A percentile compares a stretch with the other conserved stretches of the same genome.
Conservation (phyloP, 1,140 invertebrate genomes). For the Metaphire vulgaris region DNA sequence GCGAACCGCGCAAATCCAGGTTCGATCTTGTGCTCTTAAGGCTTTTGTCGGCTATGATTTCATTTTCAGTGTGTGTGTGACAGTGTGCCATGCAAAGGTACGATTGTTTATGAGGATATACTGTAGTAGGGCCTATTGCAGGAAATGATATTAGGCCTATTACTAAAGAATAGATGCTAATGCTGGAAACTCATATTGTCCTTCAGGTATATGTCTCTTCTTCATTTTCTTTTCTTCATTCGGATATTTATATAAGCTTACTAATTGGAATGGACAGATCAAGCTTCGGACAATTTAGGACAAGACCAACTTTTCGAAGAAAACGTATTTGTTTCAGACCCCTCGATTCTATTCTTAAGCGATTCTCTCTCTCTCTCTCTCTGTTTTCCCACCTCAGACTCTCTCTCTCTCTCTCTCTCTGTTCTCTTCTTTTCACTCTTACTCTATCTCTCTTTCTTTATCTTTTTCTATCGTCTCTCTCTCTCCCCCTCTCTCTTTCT, state of each 20-base stretch:
- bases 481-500: neutral
- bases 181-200: no score
- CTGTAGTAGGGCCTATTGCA: no score
- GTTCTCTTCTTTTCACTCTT: neutral
- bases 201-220: neutral
- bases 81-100: neutral
- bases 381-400: neutral
- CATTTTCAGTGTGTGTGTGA: neutral
- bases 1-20: neutral
- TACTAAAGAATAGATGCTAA: no score
- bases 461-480: neutral
- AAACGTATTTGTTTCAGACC: neutral
- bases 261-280: no score
- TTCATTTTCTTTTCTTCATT: neutral
- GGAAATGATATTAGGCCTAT: no score
- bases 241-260: no score
- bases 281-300: no score
- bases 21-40: neutral
- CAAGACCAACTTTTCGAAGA: neutral
- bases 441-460: neutral
- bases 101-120: no score
- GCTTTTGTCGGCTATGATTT: neutral
- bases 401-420: constrained; percentile 1
- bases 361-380: neutral
- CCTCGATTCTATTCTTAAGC: neutral